A percentile compares a stretch with the other conserved stretches of the same genome.
Conservation (phyloP, 2,797 vertebrate species). For the Lacerta bilineata region DNA sequence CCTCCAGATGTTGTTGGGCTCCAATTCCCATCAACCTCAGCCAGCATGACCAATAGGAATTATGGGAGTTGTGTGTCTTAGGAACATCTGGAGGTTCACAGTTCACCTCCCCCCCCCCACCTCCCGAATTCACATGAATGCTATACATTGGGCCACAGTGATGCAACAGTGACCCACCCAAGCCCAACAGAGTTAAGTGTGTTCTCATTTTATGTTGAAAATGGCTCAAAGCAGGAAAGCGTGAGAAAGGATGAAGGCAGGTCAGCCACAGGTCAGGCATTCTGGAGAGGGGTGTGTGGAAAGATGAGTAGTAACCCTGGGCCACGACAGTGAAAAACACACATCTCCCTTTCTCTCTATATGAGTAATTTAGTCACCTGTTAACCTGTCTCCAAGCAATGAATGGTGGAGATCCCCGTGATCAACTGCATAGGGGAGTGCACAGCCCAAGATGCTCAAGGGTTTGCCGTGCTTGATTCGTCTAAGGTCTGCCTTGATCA, state of each 20-base stretch:
- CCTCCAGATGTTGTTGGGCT: too few relatives aligned
- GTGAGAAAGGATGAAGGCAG: not conserved
- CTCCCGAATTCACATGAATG: not conserved
- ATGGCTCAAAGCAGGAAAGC: not conserved
- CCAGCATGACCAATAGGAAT: too few relatives aligned
- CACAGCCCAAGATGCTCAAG: too few relatives aligned
- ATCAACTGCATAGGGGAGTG: not conserved
- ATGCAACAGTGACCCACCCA: not conserved
- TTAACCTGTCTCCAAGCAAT: not conserved
- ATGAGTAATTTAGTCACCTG: not conserved
- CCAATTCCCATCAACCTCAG: too few relatives aligned
- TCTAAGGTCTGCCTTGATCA: too few relatives aligned
- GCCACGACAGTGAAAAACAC: too few relatives aligned
- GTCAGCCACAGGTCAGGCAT: not conserved
- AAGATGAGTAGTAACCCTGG: not conserved
- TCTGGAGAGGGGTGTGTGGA: not conserved
- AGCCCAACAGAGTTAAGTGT: not conserved
- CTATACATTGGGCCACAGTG: not conserved
- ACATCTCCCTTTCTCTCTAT: not conserved
- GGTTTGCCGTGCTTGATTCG: too few relatives aligned
- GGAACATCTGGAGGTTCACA: too few relatives aligned
- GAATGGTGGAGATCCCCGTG: not conserved
- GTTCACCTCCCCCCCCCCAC: too few relatives aligned
- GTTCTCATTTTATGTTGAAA: not conserved
- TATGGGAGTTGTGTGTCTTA: too few relatives aligned